Evolutionary conservation across 2,797 vertebrate genomes (phyloP).

Genomic region (Malurus splendens): DNA sequence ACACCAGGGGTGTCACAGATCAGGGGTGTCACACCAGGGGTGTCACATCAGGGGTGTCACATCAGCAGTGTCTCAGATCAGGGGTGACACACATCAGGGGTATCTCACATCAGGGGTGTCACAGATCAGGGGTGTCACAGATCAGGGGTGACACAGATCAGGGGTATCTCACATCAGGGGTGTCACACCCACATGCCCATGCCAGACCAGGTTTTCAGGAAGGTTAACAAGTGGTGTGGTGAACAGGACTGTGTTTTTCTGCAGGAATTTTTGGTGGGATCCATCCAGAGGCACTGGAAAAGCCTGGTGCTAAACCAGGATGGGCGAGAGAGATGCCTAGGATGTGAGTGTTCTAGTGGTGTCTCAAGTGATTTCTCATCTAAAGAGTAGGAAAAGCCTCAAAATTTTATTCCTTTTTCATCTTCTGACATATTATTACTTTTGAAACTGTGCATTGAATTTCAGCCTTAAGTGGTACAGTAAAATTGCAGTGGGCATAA

Average conservation of each 20-base stretch:
- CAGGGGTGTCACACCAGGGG: too few relatives aligned
- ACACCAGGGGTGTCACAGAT: too few relatives aligned
- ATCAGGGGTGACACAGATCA: neutral
- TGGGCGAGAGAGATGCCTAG: neutral
- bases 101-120: too few relatives aligned
- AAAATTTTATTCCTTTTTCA: neutral
- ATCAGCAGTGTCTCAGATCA: too few relatives aligned
- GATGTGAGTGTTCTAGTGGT: neutral
- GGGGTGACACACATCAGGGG: too few relatives aligned
- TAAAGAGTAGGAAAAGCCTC: neutral
- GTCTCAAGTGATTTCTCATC: neutral
- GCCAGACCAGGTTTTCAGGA: neutral
- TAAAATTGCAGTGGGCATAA: neutral
- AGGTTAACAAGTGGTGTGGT: accelerated
- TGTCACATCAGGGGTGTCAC: too few relatives aligned
- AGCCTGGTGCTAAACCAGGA: neutral
- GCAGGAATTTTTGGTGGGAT: neutral
- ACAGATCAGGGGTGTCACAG: neutral
- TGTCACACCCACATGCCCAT: accelerated
- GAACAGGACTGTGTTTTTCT: neutral
- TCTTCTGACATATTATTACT: neutral
- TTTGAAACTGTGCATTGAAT: neutral
- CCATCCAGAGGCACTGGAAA: neutral
- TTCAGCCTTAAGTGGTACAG: neutral
- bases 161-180: too few relatives aligned